These are phyloP conservation scores for Heliconius hewitsoni DNA, from an alignment of 1,140 invertebrate genomes.

Conservation along the genomic window DNA sequence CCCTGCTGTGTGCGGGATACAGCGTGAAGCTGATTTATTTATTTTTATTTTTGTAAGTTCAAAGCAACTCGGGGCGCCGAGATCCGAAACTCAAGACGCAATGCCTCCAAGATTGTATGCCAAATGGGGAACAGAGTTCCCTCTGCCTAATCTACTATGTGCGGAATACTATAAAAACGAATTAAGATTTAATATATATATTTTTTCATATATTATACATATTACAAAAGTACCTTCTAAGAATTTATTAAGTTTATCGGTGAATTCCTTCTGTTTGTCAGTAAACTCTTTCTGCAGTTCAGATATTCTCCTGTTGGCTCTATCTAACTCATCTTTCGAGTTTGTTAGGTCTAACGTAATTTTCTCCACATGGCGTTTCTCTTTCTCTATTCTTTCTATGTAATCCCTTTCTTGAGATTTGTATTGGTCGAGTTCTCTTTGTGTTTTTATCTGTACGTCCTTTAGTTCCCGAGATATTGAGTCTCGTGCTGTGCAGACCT, in stretches of 20 bases:
- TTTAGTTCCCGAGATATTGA: conserved; percentile 63
- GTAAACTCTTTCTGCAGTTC: conserved; percentile 74
- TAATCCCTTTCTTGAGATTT: conserved; percentile 68
- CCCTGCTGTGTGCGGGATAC: no score
- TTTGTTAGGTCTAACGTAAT: conserved; percentile 54
- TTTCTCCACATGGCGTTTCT: conserved; percentile 69
- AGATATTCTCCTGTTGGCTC: conserved; percentile 73
- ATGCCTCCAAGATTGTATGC: no score
- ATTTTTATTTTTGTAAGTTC: no score
- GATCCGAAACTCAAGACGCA: no score
- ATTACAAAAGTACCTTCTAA: conserved; percentile 33
- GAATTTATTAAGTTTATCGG: conserved; percentile 66
- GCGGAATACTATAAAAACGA: no score
- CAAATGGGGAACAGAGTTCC: no score
- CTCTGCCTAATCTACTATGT: no score
- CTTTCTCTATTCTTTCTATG: conserved; percentile 65
- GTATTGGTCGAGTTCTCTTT: conserved; percentile 64
- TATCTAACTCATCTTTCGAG: conserved; percentile 63
- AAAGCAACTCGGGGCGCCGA: no score
- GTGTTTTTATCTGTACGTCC: conserved; percentile 61
- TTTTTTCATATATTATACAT: not conserved
- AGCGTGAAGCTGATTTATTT: no score
- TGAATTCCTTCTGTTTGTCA: conserved; percentile 74
- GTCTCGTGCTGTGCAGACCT: conserved; percentile 70
- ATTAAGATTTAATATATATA: not conserved